These are phyloP conservation scores for Marisa cornuarietis DNA, from an alignment of 1,140 invertebrate genomes.

Conservation along the genomic window DNA sequence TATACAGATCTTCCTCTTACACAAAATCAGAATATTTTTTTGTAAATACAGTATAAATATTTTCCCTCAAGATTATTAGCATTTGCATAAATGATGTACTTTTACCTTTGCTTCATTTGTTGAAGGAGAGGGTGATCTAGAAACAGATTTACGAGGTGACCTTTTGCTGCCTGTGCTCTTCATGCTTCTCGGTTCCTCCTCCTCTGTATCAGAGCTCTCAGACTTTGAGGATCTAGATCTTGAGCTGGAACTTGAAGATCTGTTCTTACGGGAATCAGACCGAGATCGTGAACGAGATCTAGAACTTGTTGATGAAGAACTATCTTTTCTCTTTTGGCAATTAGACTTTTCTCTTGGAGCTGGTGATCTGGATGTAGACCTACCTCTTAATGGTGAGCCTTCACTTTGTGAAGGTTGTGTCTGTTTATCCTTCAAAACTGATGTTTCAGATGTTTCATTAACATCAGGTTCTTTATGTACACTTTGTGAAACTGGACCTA, in stretches of 20 bases:
- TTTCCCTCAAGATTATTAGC: too few relatives aligned
- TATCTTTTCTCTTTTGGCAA: constrained; percentile 21
- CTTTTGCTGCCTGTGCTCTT: background rate
- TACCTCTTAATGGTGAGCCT: background rate
- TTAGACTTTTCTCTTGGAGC: background rate
- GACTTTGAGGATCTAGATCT: constrained; percentile 41
- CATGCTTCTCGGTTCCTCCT: background rate
- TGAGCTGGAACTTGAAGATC: constrained; percentile 34
- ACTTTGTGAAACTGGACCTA: background rate
- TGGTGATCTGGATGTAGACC: constrained; percentile 15
- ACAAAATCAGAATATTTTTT: too few relatives aligned
- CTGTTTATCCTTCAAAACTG: background rate
- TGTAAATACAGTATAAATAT: too few relatives aligned
- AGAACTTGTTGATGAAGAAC: constrained; percentile 14
- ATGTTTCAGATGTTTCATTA: background rate
- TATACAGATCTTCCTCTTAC: too few relatives aligned
- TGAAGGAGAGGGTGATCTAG: too few relatives aligned
- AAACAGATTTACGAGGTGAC: background rate
- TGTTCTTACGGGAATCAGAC: constrained; percentile 28
- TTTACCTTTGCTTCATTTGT: too few relatives aligned
- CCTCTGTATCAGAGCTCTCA: constrained; percentile 1
- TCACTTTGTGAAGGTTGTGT: background rate
- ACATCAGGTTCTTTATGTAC: background rate
- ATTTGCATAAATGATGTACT: too few relatives aligned
- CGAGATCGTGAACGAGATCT: constrained; percentile 30